Evolutionary conservation across 2,888 invertebrate genomes (phyloP), one percentile per base, ranked within the genome.

Genomic region (Phengaris alcon): DNA sequence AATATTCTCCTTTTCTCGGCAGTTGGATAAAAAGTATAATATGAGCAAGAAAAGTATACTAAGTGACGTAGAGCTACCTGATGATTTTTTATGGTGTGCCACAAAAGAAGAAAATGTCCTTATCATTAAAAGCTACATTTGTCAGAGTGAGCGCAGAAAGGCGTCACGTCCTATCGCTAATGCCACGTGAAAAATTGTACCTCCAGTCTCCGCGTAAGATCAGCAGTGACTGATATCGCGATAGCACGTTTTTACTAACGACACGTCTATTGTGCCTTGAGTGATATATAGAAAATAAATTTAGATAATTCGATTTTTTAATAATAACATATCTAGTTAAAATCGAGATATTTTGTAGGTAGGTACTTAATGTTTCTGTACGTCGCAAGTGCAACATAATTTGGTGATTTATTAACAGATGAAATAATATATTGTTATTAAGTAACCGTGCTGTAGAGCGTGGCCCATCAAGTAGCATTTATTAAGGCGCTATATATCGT

Each of bases 91-190:
- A 59, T 59, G 9, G 59, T 64, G 35, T 6, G 10, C 6, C 64
- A 64, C 6, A 64, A 44, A 64, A 44, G 64, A 13, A 44, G 5
- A 15, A 69, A 69, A 69, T 69, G 69, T 69, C 69, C 69, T 48
- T 48, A 69, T 69, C 69, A 69, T 69, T 69, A 64, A 64, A 64
- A 64, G 64, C 35, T 44, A 69, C 69, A 69, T 69, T 69, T 69
- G 15, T 69, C 69, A 69, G 69, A 7, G 69, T 1, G 46, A 46
- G 8, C 46, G 48, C 46, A 8, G 69, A 69, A 12, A 69, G 48
- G n/a, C 46, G 69, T 48, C 69, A 69, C 69, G 69, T 48, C 15
- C 69, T 15, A 46, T 69, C 69, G n/a, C 48, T 69, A 69, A 69
- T 69, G 69, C 69, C 46, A 48, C 46, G 69, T 69, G 69, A 69